Evolutionary conservation across 1,140 invertebrate species (phyloP).

Genomic region (Cydia pomonella): DNA sequence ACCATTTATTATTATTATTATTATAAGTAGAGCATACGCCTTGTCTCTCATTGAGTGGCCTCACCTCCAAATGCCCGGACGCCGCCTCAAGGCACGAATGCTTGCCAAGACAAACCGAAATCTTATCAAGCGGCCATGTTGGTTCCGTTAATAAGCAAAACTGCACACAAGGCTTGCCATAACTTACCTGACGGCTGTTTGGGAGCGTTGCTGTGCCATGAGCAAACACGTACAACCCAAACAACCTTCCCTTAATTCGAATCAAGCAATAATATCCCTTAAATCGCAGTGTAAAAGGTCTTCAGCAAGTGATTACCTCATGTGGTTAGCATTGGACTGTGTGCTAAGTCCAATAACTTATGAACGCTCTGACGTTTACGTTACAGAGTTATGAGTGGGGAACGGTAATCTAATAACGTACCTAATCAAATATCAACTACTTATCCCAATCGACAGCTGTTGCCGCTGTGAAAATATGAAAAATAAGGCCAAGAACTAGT

Average conservation of each 20-base stretch:
- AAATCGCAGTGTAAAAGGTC: background rate
- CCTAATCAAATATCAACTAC: conserved; percentile 5
- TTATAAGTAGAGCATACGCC: conserved; percentile 52
- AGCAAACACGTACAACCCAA: conserved; percentile 10
- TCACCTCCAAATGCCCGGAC: conserved; percentile 70
- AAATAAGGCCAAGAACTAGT: background rate
- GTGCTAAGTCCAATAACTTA: conserved; percentile 20
- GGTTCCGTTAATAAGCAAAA: conserved; percentile 77
- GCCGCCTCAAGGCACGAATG: conserved; percentile 72
- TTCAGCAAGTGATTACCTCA: background rate
- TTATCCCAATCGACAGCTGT: conserved; percentile 5
- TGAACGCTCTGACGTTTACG: conserved; percentile 15
- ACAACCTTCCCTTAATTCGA: background rate
- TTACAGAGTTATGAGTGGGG: conserved; percentile 19
- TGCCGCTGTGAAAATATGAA: background rate
- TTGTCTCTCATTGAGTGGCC: conserved; percentile 47
- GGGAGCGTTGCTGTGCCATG: conserved; percentile 36
- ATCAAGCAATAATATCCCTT: background rate
- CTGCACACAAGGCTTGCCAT: conserved; percentile 65
- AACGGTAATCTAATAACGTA: conserved; percentile 21
- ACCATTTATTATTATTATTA: too few relatives aligned
- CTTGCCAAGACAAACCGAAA: conserved; percentile 75
- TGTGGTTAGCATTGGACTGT: conserved; percentile 3
- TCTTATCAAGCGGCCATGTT: conserved; percentile 77
- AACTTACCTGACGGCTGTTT: conserved; percentile 76